phyloP scores from a whole-genome alignment of 2,888 invertebrate genomes.

The Morinoia aosen region DNA sequence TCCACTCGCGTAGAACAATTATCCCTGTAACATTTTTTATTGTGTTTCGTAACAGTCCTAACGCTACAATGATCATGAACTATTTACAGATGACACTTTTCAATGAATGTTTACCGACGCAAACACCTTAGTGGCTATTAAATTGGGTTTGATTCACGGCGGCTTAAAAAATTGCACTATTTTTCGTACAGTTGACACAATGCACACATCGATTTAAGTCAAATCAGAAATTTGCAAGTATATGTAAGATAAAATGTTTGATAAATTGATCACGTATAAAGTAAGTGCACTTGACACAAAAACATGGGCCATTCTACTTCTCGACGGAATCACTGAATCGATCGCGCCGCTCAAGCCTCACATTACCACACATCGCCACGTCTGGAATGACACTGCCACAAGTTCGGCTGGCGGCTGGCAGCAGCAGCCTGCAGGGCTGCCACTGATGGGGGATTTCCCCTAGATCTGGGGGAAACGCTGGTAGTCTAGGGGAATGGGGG shows the following conservation, averaged over 20 bases:
- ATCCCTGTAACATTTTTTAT: not conserved
- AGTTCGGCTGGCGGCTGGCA: not conserved
- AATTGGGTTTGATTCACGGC: not conserved
- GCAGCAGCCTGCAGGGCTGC: too few species aligned
- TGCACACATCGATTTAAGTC: not conserved
- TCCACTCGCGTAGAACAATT: not conserved
- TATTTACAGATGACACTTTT: not conserved
- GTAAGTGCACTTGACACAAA: not conserved
- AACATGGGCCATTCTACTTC: not conserved
- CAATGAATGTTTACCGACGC: not conserved
- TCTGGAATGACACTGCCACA: not conserved
- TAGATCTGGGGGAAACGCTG: too few species aligned
- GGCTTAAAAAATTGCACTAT: not conserved
- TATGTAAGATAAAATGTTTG: not conserved
- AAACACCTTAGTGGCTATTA: not conserved
- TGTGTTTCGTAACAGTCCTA: not conserved
- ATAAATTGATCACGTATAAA: not conserved
- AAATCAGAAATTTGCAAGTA: not conserved
- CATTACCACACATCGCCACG: not conserved
- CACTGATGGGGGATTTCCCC: too few species aligned
- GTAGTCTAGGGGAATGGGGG: too few species aligned
- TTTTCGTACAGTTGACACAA: not conserved
- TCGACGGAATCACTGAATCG: not conserved
- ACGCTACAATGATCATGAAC: not conserved
- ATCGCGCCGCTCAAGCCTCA: not conserved